phyloP scores from a whole-genome alignment of 2,797 vertebrate species.

The Acanthiza pusilla region DNA sequence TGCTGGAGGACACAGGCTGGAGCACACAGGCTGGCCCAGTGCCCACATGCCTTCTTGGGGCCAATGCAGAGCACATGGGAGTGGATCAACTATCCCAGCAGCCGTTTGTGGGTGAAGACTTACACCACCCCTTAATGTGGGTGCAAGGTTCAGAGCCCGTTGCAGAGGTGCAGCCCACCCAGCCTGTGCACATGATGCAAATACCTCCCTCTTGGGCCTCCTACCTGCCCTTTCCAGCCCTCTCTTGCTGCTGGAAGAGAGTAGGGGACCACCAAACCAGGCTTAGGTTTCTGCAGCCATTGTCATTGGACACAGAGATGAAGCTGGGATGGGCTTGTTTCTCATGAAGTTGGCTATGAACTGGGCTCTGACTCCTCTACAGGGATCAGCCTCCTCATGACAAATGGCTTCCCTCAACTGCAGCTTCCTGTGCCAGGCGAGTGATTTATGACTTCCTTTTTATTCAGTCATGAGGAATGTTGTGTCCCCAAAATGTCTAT shows the following conservation, averaged over 20 bases:
- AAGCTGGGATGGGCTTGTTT: neutral
- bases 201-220: neutral
- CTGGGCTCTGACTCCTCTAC: neutral
- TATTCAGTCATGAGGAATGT: neutral
- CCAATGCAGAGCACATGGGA: neutral
- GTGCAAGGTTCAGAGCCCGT: neutral
- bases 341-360: neutral
- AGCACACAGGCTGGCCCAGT: neutral
- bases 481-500: neutral
- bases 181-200: neutral
- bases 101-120: neutral
- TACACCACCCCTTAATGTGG: neutral
- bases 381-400: neutral
- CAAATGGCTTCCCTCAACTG: neutral
- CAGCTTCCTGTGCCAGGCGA: neutral
- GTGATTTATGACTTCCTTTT: neutral
- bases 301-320: neutral
- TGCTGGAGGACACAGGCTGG: neutral
- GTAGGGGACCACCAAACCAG: neutral
- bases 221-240: neutral
- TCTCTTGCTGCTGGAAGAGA: neutral
- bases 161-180: neutral
- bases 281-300: neutral
- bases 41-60: fast-evolving
- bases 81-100: neutral